A percentile compares a stretch with the other conserved stretches of the same genome.
phyloP scores from a whole-genome alignment of 2,888 invertebrate genomes.

The Caenorhabditis angaria region DNA sequence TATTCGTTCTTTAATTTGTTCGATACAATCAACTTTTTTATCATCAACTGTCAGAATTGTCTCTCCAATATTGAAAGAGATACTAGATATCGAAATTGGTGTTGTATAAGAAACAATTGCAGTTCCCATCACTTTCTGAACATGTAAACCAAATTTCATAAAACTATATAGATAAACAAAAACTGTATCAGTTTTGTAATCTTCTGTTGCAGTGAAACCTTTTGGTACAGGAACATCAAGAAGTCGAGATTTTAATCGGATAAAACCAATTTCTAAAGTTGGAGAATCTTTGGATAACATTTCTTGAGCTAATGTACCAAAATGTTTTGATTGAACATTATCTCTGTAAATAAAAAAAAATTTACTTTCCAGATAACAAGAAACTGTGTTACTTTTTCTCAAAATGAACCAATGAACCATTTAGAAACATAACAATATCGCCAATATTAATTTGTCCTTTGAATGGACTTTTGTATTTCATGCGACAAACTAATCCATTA shows the following conservation, averaged over 20 bases:
- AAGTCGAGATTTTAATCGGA: background rate
- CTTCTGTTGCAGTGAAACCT: background rate
- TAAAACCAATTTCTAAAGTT: background rate
- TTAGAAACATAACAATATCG: background rate
- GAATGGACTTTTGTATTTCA: background rate
- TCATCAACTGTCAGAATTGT: background rate
- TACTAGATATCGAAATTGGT: background rate
- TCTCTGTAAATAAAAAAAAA: background rate
- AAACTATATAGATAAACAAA: background rate
- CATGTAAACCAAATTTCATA: background rate
- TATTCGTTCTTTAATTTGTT: background rate
- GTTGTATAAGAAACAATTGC: background rate
- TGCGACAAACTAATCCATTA: background rate
- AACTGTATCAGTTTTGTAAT: background rate
- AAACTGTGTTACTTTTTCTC: slow-evolving; percentile 1
- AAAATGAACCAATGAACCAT: background rate
- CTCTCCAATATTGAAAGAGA: slow-evolving; percentile 8
- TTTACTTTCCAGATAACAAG: background rate
- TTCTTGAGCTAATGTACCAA: background rate
- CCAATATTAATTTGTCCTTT: background rate
- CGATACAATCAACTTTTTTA: background rate
- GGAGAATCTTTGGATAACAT: background rate
- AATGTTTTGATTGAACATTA: background rate
- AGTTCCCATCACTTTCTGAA: background rate
- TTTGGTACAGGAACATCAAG: background rate